Evolutionary conservation across 2,888 invertebrate genomes (phyloP).

Genomic region (Hydropsyche betteni): DNA sequence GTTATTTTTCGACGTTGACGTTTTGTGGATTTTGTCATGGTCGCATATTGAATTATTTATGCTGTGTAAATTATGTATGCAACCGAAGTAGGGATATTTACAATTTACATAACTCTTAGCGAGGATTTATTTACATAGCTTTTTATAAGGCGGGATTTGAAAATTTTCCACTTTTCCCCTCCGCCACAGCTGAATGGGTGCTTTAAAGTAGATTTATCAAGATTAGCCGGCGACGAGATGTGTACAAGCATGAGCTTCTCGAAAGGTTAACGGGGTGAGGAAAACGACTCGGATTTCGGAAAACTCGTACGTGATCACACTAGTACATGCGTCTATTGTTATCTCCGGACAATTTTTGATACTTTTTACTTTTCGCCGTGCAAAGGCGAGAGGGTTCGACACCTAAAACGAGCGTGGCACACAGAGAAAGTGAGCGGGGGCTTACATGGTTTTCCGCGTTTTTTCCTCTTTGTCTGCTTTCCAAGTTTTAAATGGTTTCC

Average conservation of each 20-base stretch:
- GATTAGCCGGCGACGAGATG: slow-evolving; percentile 23
- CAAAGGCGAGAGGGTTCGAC: too few relatives aligned
- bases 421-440: too few relatives aligned
- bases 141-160: slow-evolving; percentile 27
- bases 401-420: too few relatives aligned
- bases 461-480: slow-evolving; percentile 5
- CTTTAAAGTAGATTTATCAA: slow-evolving; percentile 35
- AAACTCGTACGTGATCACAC: not conserved
- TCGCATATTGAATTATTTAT: slow-evolving; percentile 36
- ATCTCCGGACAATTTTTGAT: too few relatives aligned
- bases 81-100: slow-evolving; percentile 34
- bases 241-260: slow-evolving; percentile 6
- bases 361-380: too few relatives aligned
- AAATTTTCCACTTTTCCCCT: slow-evolving; percentile 10
- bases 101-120: slow-evolving; percentile 38
- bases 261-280: not conserved
- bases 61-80: slow-evolving; percentile 34
- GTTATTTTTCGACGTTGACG: too few relatives aligned
- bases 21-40: too few relatives aligned
- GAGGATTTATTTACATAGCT: slow-evolving; percentile 38
- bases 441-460: not conserved
- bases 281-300: slow-evolving; percentile 3
- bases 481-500: slow-evolving; percentile 3
- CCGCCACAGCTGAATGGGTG: slow-evolving; percentile 5
- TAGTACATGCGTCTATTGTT: too few relatives aligned